Base-by-base conservation (phyloP, 2,888 invertebrate genomes). In the Mythimna pallens region DNA sequence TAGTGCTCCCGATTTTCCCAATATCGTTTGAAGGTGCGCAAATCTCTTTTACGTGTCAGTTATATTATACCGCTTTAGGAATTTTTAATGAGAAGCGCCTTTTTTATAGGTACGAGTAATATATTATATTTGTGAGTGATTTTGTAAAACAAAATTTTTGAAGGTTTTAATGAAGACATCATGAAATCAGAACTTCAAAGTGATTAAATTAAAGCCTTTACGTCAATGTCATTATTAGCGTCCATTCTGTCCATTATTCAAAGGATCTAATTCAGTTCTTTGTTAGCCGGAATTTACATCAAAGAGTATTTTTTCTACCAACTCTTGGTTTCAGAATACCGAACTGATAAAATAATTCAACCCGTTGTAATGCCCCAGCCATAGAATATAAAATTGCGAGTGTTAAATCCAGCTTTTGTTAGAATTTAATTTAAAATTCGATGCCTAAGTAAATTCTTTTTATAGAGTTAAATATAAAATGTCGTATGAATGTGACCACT, bases 321-420 rank as follows among this genome's bases (percentile, higher is more conserved):
- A 59, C 62, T 50, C 50, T 55, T 54, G 76, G 66, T 71, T 81
- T 77, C 72, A 57, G 69, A 68, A 72, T 61, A 66, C 64, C 34
- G 57, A 63, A 58, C 47, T 69, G 54, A 64, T 69, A 67, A 66
- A 65, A 77, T 70, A 65, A 73, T 65, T 64, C 64, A 64, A 76
- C 62, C 63, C 76, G 30, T 58, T 76, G 43, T 74, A 80, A 78
- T 68, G 67, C 43, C 55, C 12, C 12, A 55, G 65, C 12, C 34
- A 34, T 36, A 36, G 22, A 69, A 76, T 30, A 59, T 66, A 76
- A 76, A 64, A 64, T 52, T 40, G 10, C 30, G 58, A 47, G 17
- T 65, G 47, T 34, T 69, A 59, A 58, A 52, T 73, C 79, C 50
- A 52, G 72, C 73, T 67, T 80, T 67, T 80, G 57, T 78, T 61